These are phyloP conservation scores for Ariopsis seemanni DNA, from an alignment of 2,113 vertebrate genomes.

Conservation along the genomic window DNA sequence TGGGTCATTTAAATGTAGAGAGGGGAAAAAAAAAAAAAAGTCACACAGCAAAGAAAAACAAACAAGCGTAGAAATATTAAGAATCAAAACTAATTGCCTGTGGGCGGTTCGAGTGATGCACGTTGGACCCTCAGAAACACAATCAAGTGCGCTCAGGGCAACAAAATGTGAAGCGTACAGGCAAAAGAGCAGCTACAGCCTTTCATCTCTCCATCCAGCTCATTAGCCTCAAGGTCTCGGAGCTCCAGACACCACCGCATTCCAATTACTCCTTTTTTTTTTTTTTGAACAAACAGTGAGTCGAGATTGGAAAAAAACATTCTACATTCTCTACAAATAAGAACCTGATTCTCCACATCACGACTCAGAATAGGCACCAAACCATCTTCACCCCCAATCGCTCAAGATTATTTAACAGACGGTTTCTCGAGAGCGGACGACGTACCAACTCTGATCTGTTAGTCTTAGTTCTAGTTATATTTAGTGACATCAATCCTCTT, in stretches of 20 bases:
- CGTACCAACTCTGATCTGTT: background rate
- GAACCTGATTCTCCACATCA: background rate
- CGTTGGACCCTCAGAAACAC: constrained; percentile 17
- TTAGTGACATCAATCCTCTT: background rate
- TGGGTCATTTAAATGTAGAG: background rate
- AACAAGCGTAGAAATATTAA: background rate
- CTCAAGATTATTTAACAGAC: background rate
- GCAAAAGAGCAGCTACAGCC: constrained; percentile 14
- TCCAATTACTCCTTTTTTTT: constrained; percentile 3
- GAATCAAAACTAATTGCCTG: background rate
- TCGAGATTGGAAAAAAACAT: background rate
- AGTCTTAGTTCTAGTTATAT: background rate
- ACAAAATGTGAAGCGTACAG: constrained; percentile 3
- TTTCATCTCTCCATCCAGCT: constrained; percentile 13
- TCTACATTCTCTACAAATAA: background rate
- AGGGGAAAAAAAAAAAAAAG: background rate
- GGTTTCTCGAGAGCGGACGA: background rate
- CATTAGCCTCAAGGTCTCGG: constrained; percentile 18
- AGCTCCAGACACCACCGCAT: background rate
- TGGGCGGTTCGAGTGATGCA: constrained; percentile 28
- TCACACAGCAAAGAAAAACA: background rate
- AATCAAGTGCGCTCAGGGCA: constrained; percentile 22
- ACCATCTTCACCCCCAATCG: background rate
- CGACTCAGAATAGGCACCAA: background rate
- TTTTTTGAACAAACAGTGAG: background rate